Evolutionary conservation across 2,113 vertebrate genomes (phyloP).

Genomic region (Microcebus lehilahytsara): DNA sequence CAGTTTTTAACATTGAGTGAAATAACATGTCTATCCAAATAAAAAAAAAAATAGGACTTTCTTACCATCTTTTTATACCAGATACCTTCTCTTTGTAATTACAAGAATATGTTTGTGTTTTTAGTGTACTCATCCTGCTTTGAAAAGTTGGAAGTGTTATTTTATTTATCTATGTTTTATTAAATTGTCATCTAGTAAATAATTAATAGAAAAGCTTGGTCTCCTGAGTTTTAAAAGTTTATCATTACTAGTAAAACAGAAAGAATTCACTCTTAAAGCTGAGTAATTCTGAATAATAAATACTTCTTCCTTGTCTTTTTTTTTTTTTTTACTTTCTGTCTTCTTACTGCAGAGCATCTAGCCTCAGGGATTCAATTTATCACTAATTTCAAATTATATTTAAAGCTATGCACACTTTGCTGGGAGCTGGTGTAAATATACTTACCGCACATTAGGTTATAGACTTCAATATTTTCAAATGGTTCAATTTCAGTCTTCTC

Average conservation of each 20-base stretch:
- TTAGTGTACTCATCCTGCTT: not conserved
- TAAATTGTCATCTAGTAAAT: not conserved
- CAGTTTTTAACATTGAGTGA: not conserved
- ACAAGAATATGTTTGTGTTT: not conserved
- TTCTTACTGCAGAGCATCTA: not conserved
- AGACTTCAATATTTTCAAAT: slow-evolving; percentile 98
- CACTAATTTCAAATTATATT: not conserved
- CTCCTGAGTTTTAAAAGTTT: slow-evolving; percentile 17
- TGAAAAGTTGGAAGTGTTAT: not conserved
- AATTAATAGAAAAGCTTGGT: not conserved
- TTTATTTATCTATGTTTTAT: not conserved
- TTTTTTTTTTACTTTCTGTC: not conserved
- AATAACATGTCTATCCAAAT: not conserved
- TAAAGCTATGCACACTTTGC: not conserved
- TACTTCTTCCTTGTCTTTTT: not conserved
- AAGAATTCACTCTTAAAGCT: not conserved
- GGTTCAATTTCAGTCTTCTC: slow-evolving; percentile 86
- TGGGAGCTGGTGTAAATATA: slow-evolving; percentile 44
- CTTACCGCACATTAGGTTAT: slow-evolving; percentile 98
- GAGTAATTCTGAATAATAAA: not conserved
- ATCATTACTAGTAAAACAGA: not conserved
- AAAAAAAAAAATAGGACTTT: not conserved
- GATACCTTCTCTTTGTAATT: not conserved
- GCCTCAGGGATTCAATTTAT: not conserved
- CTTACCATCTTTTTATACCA: not conserved